Percentiles rank a stretch among this genome's conserved stretches.
These are phyloP conservation scores for Chiloscyllium punctatum DNA, from an alignment of 2,797 vertebrate species.

Conservation along the genomic window DNA sequence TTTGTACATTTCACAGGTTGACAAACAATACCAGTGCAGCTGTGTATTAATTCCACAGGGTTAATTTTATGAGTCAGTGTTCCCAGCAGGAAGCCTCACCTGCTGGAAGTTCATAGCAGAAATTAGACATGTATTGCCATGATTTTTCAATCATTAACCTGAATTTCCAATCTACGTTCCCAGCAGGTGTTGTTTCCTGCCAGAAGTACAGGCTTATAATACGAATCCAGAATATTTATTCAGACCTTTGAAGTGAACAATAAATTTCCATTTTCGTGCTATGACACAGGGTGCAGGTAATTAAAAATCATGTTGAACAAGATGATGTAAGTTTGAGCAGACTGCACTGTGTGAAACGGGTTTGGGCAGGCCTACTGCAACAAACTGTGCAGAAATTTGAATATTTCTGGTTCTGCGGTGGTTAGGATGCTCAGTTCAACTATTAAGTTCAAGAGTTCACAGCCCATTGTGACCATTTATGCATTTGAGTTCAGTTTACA, in stretches of 20 bases:
- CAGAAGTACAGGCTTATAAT: background rate
- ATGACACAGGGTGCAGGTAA: background rate
- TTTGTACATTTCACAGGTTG: background rate
- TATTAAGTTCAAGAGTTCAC: background rate
- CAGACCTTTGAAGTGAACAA: constrained; percentile 23
- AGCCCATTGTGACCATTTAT: background rate
- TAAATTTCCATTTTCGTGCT: constrained; percentile 3
- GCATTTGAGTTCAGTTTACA: background rate
- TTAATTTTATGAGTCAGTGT: constrained; percentile 28
- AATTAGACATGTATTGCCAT: background rate
- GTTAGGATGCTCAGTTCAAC: no score
- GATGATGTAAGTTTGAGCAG: background rate
- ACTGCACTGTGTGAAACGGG: background rate
- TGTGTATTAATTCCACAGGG: background rate
- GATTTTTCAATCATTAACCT: constrained; percentile 25
- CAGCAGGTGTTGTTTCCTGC: constrained; percentile 23
- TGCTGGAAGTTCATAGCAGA: constrained; percentile 2
- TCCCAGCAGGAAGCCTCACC: background rate
- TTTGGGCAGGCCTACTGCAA: background rate
- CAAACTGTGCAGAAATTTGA: background rate
- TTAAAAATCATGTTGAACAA: constrained; percentile 7
- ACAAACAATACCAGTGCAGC: constrained; percentile 7
- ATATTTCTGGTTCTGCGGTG: background rate
- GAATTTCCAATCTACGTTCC: constrained; percentile 26
- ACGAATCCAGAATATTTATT: background rate